phyloP scores from a whole-genome alignment of 2,888 invertebrate species.

The Torymus aiolomorphi region DNA sequence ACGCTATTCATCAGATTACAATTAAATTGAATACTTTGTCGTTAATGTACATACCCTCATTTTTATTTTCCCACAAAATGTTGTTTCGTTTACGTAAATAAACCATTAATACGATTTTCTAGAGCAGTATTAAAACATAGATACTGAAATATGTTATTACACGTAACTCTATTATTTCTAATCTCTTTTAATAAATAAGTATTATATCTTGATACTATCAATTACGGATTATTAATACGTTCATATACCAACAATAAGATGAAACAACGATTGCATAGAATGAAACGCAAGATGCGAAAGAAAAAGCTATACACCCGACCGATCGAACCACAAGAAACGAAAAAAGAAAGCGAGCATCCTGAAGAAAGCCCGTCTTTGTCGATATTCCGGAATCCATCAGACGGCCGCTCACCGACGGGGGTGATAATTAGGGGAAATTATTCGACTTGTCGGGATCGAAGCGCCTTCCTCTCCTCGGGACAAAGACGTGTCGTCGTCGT shows the following conservation, averaged over 20 bases:
- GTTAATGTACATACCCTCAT: neutral
- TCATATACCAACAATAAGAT: too few species aligned
- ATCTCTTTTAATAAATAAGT: too few species aligned
- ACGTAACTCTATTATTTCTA: too few species aligned
- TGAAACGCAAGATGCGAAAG: too few species aligned
- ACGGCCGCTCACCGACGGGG: neutral
- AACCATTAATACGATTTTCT: too few species aligned
- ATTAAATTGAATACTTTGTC: slow-evolving; percentile 32
- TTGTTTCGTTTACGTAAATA: too few species aligned
- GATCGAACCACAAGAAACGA: neutral
- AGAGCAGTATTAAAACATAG: too few species aligned
- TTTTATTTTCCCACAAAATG: neutral
- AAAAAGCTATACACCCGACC: too few species aligned
- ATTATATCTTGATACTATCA: too few species aligned
- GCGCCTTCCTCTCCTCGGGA: slow-evolving; percentile 61
- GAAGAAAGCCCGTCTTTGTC: neutral
- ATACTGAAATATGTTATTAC: too few species aligned
- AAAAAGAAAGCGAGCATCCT: neutral
- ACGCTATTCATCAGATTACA: slow-evolving; percentile 12
- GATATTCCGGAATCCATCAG: slow-evolving; percentile 30
- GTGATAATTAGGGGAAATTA: slow-evolving; percentile 64
- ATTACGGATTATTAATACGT: too few species aligned
- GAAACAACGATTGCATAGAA: too few species aligned
- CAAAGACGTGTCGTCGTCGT: slow-evolving; percentile 65
- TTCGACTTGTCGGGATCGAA: slow-evolving; percentile 58